Conservation (phyloP, 2,888 invertebrate genomes). For the Apamea monoglypha region DNA sequence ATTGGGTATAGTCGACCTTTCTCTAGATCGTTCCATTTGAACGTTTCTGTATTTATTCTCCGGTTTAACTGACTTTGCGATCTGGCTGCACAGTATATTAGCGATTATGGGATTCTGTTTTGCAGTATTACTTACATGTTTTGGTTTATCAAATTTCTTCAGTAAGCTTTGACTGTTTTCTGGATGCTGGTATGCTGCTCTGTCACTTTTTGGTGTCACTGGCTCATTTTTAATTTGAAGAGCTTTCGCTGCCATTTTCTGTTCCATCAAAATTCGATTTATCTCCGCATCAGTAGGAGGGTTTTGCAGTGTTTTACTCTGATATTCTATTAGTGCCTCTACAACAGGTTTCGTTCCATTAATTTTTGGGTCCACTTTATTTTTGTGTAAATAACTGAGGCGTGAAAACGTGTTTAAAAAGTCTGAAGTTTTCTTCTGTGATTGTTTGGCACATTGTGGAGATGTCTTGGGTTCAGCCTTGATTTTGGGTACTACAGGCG, state of each 20-base stretch:
- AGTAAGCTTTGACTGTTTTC: conserved; percentile 33
- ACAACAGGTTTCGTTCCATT: conserved; percentile 65
- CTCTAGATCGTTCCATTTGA: conserved; percentile 29
- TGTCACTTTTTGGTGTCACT: conserved; percentile 21
- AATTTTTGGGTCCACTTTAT: conserved; percentile 76
- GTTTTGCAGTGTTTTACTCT: conserved; percentile 43
- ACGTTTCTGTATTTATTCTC: conserved; percentile 33
- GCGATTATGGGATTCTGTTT: conserved; percentile 50
- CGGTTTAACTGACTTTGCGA: conserved; percentile 13
- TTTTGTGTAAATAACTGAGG: conserved; percentile 85
- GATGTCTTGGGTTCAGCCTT: conserved; percentile 66
- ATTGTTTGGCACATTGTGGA: conserved; percentile 78
- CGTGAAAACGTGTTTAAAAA: conserved; percentile 85
- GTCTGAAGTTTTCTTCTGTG: conserved; percentile 74
- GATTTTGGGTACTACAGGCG: conserved; percentile 63
- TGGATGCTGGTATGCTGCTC: conserved; percentile 12
- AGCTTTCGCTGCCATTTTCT: conserved; percentile 34
- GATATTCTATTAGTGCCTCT: conserved; percentile 61
- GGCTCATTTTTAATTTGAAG: conserved; percentile 26
- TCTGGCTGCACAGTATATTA: conserved; percentile 30
- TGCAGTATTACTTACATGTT: neutral
- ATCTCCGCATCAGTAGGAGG: conserved; percentile 36
- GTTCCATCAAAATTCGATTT: conserved; percentile 56
- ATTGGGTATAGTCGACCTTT: conserved; percentile 4
- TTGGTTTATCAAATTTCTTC: conserved; percentile 41